phyloP scores from a whole-genome alignment of 2,888 invertebrate genomes.

The Patella caerulea region DNA sequence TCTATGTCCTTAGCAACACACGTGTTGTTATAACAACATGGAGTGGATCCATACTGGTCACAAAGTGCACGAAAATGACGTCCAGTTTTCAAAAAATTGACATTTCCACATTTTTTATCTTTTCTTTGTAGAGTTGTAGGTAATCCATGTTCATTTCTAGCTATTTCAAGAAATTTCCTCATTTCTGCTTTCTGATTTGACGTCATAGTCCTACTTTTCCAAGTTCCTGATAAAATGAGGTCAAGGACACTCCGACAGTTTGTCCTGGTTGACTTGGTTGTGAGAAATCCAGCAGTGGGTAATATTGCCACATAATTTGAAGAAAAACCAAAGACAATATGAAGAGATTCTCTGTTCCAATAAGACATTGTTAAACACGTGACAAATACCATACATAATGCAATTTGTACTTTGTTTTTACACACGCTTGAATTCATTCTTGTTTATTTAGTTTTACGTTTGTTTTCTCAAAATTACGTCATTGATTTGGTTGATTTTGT shows the following conservation, averaged over 20 bases:
- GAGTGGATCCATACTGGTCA: background rate
- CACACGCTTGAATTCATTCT: too few relatives aligned
- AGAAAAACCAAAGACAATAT: too few relatives aligned
- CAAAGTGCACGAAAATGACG: background rate
- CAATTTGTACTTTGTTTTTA: too few relatives aligned
- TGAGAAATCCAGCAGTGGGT: too few relatives aligned
- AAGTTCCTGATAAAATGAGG: background rate
- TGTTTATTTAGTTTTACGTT: too few relatives aligned
- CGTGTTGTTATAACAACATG: background rate
- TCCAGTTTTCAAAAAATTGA: background rate
- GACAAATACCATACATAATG: too few relatives aligned
- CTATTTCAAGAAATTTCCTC: background rate
- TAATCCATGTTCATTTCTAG: background rate
- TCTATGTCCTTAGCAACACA: background rate
- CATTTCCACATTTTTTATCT: slow-evolving; percentile 4
- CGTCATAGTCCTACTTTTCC: background rate
- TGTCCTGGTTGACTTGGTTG: too few relatives aligned
- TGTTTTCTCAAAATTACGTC: too few relatives aligned
- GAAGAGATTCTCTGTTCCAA: too few relatives aligned
- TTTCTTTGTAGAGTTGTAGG: background rate
- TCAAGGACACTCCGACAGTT: background rate
- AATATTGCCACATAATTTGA: too few relatives aligned
- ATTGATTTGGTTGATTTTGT: too few relatives aligned
- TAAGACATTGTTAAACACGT: too few relatives aligned
- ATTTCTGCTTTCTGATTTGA: background rate